Evolutionary conservation across 30 jellyfish, hydroid and myxozoan genomes (phyloP).

Genomic region (Sanderia malayensis): DNA sequence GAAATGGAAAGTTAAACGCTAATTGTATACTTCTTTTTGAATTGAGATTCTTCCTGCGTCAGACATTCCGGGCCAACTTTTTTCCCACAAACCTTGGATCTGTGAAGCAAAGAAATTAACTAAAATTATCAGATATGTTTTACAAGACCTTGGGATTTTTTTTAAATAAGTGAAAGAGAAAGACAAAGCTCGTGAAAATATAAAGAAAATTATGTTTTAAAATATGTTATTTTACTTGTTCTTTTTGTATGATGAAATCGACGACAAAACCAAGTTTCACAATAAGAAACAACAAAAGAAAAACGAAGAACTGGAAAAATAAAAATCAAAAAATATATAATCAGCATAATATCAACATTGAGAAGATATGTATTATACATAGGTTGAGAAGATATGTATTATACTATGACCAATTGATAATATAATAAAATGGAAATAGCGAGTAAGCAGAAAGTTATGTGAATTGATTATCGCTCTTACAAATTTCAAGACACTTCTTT

Average conservation of each 20-base stretch:
- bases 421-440: too few relatives aligned
- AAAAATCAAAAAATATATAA: too few relatives aligned
- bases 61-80: background rate
- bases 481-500: background rate
- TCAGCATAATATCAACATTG: too few relatives aligned
- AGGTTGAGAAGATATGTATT: too few relatives aligned
- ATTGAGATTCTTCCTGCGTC: background rate
- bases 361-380: too few relatives aligned
- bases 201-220: too few relatives aligned
- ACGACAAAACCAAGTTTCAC: background rate
- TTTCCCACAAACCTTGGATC: background rate
- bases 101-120: background rate
- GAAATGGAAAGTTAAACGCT: too few relatives aligned
- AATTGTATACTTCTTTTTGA: slow-evolving; percentile 6
- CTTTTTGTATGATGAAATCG: background rate
- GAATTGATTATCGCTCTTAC: too few relatives aligned
- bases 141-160: background rate
- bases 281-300: background rate
- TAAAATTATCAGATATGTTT: background rate
- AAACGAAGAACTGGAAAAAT: background rate
- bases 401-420: too few relatives aligned
- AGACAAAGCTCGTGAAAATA: too few relatives aligned
- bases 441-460: too few relatives aligned
- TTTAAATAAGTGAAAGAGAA: too few relatives aligned
- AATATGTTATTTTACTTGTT: background rate